Evolutionary conservation across 2,113 vertebrate species (phyloP), one percentile per base, ranked within the genome.

Genomic region (Bos indicus): DNA sequence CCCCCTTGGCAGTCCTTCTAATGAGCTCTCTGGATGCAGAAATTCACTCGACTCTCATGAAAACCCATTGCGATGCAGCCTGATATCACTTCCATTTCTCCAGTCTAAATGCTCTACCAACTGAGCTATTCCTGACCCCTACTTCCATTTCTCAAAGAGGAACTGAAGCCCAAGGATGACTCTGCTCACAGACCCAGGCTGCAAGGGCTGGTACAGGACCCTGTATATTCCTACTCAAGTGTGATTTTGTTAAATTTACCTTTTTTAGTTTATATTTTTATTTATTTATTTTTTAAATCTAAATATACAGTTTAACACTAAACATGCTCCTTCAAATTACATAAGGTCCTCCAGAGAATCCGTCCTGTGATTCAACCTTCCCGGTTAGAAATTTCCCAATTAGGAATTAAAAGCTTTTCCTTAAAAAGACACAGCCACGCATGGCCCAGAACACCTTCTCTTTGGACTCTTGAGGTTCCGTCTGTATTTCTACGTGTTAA

Each of bases 41-140:
- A 6, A n/a, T 21, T 51, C 36, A 6, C 28, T 14, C 1, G 25
- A 25, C 5, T 17, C 14, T 46, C 83, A 40, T 9, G 14, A 7
- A 43, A 4, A 11, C 4, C 21, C 28, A 6, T 0, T 0, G 36
- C 40, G 5, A 46, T 1, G 5, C 26, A 30, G 0, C 16, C 2
- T 1, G 7, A 30, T 0, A 6, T 0, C 1, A 1, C 36, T 40
- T 12, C 12, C 25, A 7, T 7, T 19, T 26, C 82, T 30, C 21
- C 40, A 40, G 40, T 40, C 40, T 40, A 40, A 40, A 40, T 40
- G 40, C 40, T 40, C 40, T 4, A 40, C 40, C 40, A 40, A 40
- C 40, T 40, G 40, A 40, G 40, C 40, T 40, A 40, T 40, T 40
- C 40, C 40, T 40, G 40, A 40, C 40, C 40, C 40, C 40, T 40